A percentile compares a stretch with the other conserved stretches of the same genome.
Evolutionary conservation across 2,113 vertebrate species (phyloP).

Genomic region (Guaruba guarouba): DNA sequence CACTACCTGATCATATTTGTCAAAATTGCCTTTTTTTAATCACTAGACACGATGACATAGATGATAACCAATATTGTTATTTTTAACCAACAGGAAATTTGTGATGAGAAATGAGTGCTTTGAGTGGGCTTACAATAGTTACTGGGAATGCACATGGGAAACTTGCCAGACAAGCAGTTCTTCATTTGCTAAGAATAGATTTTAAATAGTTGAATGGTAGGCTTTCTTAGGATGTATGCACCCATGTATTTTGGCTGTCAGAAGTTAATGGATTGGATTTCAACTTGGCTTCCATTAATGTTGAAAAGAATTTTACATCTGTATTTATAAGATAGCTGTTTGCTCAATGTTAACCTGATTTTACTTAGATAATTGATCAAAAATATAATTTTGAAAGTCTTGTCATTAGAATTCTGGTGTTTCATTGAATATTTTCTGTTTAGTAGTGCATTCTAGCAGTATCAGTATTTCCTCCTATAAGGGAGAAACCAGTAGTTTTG

Average conservation of each 20-base stretch:
- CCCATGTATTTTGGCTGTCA: not conserved
- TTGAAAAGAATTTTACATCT: not conserved
- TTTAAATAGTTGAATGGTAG: not conserved
- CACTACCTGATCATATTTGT: rapidly evolving
- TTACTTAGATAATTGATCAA: not conserved
- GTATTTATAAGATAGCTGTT: not conserved
- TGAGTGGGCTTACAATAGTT: not conserved
- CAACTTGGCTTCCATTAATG: not conserved
- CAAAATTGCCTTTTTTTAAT: not conserved
- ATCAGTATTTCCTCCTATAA: not conserved
- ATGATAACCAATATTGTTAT: not conserved
- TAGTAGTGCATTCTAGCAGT: not conserved
- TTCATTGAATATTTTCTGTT: not conserved
- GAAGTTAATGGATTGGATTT: not conserved
- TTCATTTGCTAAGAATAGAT: slow-evolving; percentile 34
- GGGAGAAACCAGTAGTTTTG: not conserved
- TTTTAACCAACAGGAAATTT: not conserved
- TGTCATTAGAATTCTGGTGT: not conserved
- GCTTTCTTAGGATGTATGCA: not conserved
- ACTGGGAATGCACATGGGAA: not conserved
- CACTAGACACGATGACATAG: not conserved
- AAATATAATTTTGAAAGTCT: not conserved
- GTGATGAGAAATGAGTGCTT: not conserved
- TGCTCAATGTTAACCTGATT: not conserved
- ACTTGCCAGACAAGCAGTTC: slow-evolving; percentile 2